Evolutionary conservation across 2,797 vertebrate species (phyloP), one percentile per base, ranked within the genome.

Genomic region (Phaenicophaeus curvirostris): DNA sequence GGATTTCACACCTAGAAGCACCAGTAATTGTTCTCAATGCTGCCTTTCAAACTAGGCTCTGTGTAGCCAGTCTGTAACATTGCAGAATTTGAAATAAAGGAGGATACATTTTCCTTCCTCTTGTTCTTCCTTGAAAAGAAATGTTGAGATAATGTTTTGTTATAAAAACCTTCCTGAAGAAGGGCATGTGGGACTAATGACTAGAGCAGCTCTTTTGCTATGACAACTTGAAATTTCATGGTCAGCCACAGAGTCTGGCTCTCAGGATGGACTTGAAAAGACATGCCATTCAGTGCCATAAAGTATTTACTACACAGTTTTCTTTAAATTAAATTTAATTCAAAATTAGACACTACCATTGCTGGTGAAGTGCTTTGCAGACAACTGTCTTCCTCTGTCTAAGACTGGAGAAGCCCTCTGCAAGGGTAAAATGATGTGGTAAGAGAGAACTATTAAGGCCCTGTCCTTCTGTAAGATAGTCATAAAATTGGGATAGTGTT

Each of bases 1-100:
- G 37, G 11, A 81, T 93, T 92, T 94, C 67, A 88, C 42, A 96
- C n/a, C 66, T 81, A 62, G 19, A 75, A 69, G 67, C n/a, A 75
- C 12, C 48, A 62, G 58, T 62, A 84, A 92, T 90, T 95, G 58
- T 76, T 91, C 73, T 59, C 46, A 88, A 13, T 5, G 39, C 31
- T 87, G 51, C 53, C 48, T 83, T 91, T 92, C 66, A 87, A 86
- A 58, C 27, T 5, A 46, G 10, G 8, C 28, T 90, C 86, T 93
- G 3, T 86, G 62, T 58, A 78, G 21, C 46, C 39, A 39, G 53
- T 73, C 33, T 65, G 44, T 41, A 85, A 91, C 30, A 62, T 66
- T 28, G 30, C 51, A 87, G 67, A 57, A 91, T 87, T 87, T 85
- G 54, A 79, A 58, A 72, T 69, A 75, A 74, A 61, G 25, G 14